phyloP scores from a whole-genome alignment of 2,113 vertebrate genomes.

The Sceloporus tristichus region DNA sequence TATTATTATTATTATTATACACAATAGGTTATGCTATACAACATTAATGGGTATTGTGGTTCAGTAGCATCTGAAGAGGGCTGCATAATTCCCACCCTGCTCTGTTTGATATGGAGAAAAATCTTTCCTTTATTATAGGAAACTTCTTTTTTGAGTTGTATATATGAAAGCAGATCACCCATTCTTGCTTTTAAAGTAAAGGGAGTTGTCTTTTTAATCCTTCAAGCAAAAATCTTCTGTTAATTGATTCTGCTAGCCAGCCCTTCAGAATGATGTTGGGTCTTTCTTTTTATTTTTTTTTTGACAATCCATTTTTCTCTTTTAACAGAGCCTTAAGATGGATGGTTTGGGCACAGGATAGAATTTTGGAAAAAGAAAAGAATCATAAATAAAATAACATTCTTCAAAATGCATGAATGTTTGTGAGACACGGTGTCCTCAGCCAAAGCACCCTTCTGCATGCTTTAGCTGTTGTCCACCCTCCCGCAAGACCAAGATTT shows the following conservation, averaged over 20 bases:
- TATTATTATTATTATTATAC: too few relatives aligned
- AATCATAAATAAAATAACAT: conserved; percentile 46
- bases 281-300: conserved; percentile 11
- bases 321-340: conserved; percentile 39
- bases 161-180: background rate
- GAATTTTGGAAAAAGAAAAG: conserved; percentile 34
- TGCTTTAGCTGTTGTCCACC: conserved; percentile 25
- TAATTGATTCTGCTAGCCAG: background rate
- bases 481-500: conserved; percentile 42
- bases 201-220: background rate
- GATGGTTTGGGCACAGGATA: background rate
- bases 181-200: background rate
- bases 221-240: background rate
- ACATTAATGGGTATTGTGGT: too few relatives aligned
- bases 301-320: conserved; percentile 35
- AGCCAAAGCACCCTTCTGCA: conserved; percentile 30
- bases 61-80: too few relatives aligned
- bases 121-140: background rate
- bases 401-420: conserved; percentile 52
- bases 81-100: too few relatives aligned
- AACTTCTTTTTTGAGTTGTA: conserved; percentile 17
- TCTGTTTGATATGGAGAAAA: background rate
- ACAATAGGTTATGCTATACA: too few relatives aligned
- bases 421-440: background rate
- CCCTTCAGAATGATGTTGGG: background rate